Evolutionary conservation across 2,113 vertebrate species (phyloP).

Genomic region (Neofelis nebulosa): DNA sequence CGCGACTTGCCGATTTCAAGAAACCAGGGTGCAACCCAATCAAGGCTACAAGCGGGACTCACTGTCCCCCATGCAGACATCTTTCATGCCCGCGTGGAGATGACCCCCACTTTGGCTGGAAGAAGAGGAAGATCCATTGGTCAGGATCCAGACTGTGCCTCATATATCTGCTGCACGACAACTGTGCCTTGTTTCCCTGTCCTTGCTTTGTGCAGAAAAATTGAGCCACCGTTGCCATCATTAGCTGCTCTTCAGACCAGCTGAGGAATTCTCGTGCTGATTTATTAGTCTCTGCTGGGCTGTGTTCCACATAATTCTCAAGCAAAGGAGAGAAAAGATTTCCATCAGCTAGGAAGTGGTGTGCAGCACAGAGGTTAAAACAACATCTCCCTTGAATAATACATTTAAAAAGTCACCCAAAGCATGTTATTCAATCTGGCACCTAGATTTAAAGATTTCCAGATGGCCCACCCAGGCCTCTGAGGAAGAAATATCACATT

Average conservation of each 20-base stretch:
- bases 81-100: not conserved
- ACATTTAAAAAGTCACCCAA: slow-evolving; percentile 67
- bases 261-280: slow-evolving; percentile 31
- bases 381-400: slow-evolving; percentile 53
- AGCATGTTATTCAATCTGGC: slow-evolving; percentile 64
- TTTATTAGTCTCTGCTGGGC: slow-evolving; percentile 48
- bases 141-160: not conserved
- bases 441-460: slow-evolving; percentile 67
- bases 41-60: not conserved
- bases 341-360: slow-evolving; percentile 50
- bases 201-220: not conserved
- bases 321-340: slow-evolving; percentile 58
- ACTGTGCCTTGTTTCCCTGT: not conserved
- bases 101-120: not conserved
- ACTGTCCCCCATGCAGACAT: rapidly evolving
- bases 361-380: slow-evolving; percentile 63
- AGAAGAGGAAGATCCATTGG: not conserved
- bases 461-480: slow-evolving; percentile 64
- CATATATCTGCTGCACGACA: not conserved
- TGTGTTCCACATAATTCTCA: slow-evolving; percentile 58
- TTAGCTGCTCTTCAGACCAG: not conserved
- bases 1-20: not conserved
- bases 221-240: not conserved
- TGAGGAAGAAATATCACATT: slow-evolving; percentile 42
- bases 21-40: not conserved